Evolutionary conservation across 2,888 invertebrate genomes (phyloP).

Genomic region (Machimus atricapillus): DNA sequence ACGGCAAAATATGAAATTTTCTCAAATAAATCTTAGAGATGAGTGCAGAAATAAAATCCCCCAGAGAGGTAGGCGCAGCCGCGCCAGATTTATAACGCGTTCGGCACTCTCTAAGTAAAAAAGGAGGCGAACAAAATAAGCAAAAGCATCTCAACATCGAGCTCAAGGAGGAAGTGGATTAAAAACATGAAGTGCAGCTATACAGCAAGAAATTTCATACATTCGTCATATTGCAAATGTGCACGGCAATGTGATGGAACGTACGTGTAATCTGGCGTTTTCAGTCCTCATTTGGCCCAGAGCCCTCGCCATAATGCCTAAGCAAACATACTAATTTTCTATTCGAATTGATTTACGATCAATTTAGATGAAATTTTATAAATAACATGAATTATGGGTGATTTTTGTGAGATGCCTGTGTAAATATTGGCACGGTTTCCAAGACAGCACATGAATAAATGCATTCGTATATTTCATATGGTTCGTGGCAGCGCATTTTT

Average conservation of each 20-base stretch:
- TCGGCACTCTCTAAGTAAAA: not conserved
- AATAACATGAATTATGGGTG: constrained; percentile 29
- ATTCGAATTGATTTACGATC: constrained; percentile 35
- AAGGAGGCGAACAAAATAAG: not conserved
- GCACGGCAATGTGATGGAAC: not conserved
- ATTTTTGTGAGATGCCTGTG: not conserved
- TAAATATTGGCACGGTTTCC: not conserved
- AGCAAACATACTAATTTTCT: constrained; percentile 36
- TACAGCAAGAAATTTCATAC: not conserved
- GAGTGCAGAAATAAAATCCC: constrained; percentile 2
- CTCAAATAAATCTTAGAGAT: constrained; percentile 28
- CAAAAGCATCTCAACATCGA: not conserved
- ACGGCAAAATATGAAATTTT: constrained; percentile 16
- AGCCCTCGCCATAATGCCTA: not conserved
- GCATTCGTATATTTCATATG: not conserved
- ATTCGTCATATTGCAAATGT: constrained; percentile 4
- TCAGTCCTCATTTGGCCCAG: constrained; percentile 1
- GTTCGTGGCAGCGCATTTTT: not conserved
- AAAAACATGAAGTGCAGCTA: constrained; percentile 14
- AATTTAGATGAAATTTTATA: constrained; percentile 27
- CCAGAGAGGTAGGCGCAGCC: constrained; percentile 8
- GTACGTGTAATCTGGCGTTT: constrained; percentile 5
- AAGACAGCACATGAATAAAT: not conserved
- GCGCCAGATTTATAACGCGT: not conserved
- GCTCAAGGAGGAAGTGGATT: constrained; percentile 10